A percentile compares a stretch with the other conserved stretches of the same genome.
These are phyloP conservation scores for Nemotelus nigrinus DNA, from an alignment of 2,888 invertebrate species.

Conservation along the genomic window DNA sequence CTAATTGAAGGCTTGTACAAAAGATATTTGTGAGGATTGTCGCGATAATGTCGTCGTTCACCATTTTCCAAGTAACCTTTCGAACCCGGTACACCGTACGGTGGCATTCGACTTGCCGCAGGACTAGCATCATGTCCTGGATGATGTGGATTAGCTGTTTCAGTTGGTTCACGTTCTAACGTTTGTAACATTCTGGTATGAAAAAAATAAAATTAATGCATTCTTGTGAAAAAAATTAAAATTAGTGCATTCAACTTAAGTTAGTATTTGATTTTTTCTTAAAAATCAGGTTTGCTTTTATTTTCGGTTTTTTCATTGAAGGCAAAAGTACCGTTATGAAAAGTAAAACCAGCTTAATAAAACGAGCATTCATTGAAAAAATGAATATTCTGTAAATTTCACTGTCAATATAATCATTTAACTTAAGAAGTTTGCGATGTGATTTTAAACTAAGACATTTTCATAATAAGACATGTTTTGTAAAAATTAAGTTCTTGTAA, in stretches of 20 bases:
- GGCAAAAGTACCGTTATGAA: too few species aligned
- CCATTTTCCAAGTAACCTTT: slow-evolving; percentile 77
- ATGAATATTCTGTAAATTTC: too few species aligned
- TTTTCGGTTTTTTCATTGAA: too few species aligned
- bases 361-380: too few species aligned
- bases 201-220: not conserved
- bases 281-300: too few species aligned
- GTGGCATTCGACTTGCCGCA: slow-evolving; percentile 66
- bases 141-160: slow-evolving; percentile 74
- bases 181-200: slow-evolving; percentile 86
- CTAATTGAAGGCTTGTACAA: slow-evolving; percentile 94
- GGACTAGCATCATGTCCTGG: slow-evolving; percentile 65
- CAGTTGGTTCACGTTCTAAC: slow-evolving; percentile 89
- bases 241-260: not conserved
- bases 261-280: too few species aligned
- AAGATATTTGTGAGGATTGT: slow-evolving; percentile 97
- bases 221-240: not conserved
- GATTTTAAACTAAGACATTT: too few species aligned
- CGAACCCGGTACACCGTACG: slow-evolving; percentile 67
- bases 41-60: slow-evolving; percentile 74
- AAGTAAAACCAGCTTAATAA: too few species aligned
- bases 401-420: too few species aligned
- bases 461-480: too few species aligned
- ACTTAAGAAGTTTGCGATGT: too few species aligned
- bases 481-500: too few species aligned